These are phyloP conservation scores for Adelognathus sp. DNA, from an alignment of 2,888 invertebrate species.

Conservation along the genomic window DNA sequence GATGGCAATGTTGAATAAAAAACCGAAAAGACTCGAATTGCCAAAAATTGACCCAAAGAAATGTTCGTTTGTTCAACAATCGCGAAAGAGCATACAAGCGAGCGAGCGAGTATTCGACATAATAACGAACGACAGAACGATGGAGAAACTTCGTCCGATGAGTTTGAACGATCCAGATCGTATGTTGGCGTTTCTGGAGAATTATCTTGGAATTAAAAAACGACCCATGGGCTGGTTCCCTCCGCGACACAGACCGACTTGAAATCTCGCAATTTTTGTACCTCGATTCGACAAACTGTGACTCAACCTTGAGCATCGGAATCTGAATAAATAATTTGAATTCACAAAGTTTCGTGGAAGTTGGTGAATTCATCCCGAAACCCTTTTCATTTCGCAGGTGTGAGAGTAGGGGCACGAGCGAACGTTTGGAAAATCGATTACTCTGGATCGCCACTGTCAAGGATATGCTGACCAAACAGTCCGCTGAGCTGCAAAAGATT, in stretches of 20 bases:
- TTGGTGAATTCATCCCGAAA: neutral
- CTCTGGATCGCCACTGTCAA: slow-evolving; percentile 83
- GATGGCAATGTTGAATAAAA: slow-evolving; percentile 12
- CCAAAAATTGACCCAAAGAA: slow-evolving; percentile 44
- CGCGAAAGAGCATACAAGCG: slow-evolving; percentile 29
- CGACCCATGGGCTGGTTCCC: slow-evolving; percentile 55
- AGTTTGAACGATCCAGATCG: slow-evolving; percentile 67
- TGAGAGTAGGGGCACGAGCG: slow-evolving; percentile 60
- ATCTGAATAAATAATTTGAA: slow-evolving; percentile 18
- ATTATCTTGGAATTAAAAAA: slow-evolving; percentile 66
- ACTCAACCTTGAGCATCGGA: neutral
- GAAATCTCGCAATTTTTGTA: slow-evolving; percentile 9
- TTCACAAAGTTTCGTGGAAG: neutral
- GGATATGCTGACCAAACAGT: slow-evolving; percentile 83
- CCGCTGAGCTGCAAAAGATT: slow-evolving; percentile 84
- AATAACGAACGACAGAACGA: slow-evolving; percentile 69
- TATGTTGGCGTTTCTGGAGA: slow-evolving; percentile 72
- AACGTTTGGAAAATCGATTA: slow-evolving; percentile 60
- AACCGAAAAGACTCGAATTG: slow-evolving; percentile 52
- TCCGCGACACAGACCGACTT: slow-evolving; percentile 8
- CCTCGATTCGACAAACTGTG: neutral
- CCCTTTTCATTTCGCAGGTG: slow-evolving; percentile 65
- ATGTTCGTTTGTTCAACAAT: slow-evolving; percentile 31
- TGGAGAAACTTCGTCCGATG: slow-evolving; percentile 70
- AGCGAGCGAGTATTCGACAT: slow-evolving; percentile 68